Conservation (phyloP, 2,797 vertebrate species). For the Pristis pectinata region DNA sequence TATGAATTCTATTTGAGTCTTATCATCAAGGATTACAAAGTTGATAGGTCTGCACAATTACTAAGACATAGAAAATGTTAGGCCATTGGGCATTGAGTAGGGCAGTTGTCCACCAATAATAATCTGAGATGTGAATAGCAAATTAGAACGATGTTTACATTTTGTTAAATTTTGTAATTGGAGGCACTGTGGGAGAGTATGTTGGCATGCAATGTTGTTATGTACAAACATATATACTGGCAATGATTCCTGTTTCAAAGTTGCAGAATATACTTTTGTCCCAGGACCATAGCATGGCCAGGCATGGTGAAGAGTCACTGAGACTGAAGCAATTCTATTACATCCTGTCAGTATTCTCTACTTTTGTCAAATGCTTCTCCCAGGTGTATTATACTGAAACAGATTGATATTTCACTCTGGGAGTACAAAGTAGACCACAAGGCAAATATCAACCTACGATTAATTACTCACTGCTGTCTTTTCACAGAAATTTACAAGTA, state of each 20-base stretch:
- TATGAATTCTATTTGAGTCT: neutral
- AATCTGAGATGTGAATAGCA: neutral
- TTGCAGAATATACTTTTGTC: neutral
- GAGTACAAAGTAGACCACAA: slow-evolving; percentile 28
- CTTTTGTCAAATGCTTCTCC: neutral
- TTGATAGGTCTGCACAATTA: no score
- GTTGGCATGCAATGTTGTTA: neutral
- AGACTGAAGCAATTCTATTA: neutral
- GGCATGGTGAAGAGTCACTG: neutral
- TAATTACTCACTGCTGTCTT: slow-evolving; percentile 20
- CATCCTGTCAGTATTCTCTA: neutral
- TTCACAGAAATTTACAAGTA: slow-evolving; percentile 9
- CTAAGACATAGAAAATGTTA: slow-evolving; percentile 3
- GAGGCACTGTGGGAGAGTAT: neutral
- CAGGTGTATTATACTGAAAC: neutral
- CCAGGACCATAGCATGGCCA: no score
- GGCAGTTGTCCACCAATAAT: neutral
- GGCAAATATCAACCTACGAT: neutral
- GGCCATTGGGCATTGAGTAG: neutral
- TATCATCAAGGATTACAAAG: neutral
- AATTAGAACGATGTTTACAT: neutral
- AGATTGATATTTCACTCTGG: slow-evolving; percentile 2
- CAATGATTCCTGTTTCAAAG: neutral
- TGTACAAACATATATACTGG: neutral
- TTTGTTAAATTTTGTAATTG: neutral